Conservation (phyloP, 1,140 invertebrate species). For the Conus betulinus region DNA sequence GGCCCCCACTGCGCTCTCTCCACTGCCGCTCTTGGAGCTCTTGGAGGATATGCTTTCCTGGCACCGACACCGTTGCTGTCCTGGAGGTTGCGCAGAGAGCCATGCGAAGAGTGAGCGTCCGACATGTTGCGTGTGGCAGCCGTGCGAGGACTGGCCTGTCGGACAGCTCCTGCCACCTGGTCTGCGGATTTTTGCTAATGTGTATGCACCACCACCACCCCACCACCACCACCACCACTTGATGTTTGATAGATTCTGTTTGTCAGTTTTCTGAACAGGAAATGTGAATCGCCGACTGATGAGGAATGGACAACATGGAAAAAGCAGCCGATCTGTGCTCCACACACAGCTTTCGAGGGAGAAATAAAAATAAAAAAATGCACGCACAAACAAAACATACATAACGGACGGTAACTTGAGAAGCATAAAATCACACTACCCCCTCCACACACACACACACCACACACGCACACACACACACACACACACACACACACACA, state of each 20-base stretch:
- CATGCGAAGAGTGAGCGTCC: conserved; percentile 70
- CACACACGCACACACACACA: too few relatives aligned
- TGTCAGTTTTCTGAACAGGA: too few relatives aligned
- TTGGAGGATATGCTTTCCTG: conserved; percentile 64
- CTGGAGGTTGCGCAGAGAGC: conserved; percentile 70
- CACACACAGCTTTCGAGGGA: too few relatives aligned
- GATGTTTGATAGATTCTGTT: too few relatives aligned
- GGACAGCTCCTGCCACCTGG: conserved; percentile 75
- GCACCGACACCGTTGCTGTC: conserved; percentile 64
- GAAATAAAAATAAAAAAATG: not conserved
- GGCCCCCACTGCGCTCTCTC: conserved; percentile 44
- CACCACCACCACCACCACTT: too few relatives aligned
- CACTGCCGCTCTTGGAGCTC: conserved; percentile 53
- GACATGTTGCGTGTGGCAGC: conserved; percentile 74
- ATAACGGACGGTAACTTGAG: not conserved
- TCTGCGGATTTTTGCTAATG: too few relatives aligned
- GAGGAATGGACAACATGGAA: not conserved
- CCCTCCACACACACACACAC: too few relatives aligned
- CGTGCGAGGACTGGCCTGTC: conserved; percentile 75
- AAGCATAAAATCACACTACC: not conserved
- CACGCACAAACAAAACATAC: not conserved
- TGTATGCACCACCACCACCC: too few relatives aligned
- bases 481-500: conserved; percentile 6
- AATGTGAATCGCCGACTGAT: too few relatives aligned
- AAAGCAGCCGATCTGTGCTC: not conserved